Evolutionary conservation across 1,140 invertebrate species (phyloP).

Genomic region (Lepidurus couesii): DNA sequence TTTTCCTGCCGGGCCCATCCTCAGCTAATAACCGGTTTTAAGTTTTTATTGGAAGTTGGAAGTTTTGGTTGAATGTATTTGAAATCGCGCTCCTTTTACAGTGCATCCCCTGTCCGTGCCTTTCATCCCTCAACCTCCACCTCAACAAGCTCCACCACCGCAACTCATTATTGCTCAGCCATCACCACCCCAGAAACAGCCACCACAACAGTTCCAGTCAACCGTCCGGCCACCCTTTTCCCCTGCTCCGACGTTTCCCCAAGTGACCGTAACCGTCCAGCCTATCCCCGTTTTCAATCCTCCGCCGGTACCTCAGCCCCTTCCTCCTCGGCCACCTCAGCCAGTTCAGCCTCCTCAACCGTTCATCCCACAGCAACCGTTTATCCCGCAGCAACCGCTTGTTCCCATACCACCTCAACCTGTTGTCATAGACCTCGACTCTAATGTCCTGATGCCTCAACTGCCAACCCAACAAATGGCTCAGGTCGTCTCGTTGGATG

Average conservation of each 20-base stretch:
- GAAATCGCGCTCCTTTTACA: slow-evolving; percentile 39
- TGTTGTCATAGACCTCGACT: slow-evolving; percentile 40
- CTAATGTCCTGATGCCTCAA: slow-evolving; percentile 36
- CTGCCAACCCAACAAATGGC: slow-evolving; percentile 44
- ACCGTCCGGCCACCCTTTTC: slow-evolving; percentile 24
- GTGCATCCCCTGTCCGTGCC: slow-evolving; percentile 38
- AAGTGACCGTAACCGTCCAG: slow-evolving; percentile 37
- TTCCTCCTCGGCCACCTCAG: slow-evolving; percentile 31
- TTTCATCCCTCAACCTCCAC: slow-evolving; percentile 37
- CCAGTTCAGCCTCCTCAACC: slow-evolving; percentile 35
- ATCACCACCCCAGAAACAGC: too few relatives aligned
- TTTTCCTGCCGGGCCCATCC: too few relatives aligned
- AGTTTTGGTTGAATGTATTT: slow-evolving; percentile 33
- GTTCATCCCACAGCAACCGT: neutral
- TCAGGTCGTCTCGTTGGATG: slow-evolving; percentile 66
- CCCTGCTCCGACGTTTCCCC: slow-evolving; percentile 37
- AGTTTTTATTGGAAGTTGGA: too few relatives aligned
- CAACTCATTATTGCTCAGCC: too few relatives aligned
- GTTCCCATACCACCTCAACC: slow-evolving; percentile 38
- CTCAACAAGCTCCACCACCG: slow-evolving; percentile 33
- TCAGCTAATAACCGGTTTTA: too few relatives aligned
- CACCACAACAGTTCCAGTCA: too few relatives aligned
- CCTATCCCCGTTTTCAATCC: slow-evolving; percentile 34
- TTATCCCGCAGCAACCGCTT: neutral
- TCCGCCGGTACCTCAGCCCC: slow-evolving; percentile 34